phyloP scores from a whole-genome alignment of 64 coral and sea anemone species.

The Orbicella faveolata region DNA sequence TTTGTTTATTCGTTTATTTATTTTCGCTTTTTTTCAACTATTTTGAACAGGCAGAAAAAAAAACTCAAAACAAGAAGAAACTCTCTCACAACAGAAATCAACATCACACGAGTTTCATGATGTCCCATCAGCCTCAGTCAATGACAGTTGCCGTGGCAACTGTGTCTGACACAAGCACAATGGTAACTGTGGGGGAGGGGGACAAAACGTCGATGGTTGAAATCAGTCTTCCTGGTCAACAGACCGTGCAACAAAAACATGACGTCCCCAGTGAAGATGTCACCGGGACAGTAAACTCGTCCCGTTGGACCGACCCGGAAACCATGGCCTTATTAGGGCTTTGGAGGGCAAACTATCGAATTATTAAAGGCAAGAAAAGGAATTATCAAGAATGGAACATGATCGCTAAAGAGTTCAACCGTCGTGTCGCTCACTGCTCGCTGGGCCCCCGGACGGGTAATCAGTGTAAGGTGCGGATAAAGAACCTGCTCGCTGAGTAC shows the following conservation, averaged over 20 bases:
- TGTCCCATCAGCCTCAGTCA: neutral
- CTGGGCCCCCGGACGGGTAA: conserved; percentile 79
- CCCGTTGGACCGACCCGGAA: conserved; percentile 82
- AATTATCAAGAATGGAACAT: conserved; percentile 91
- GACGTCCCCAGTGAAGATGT: neutral
- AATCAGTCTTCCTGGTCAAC: neutral
- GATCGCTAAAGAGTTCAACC: conserved; percentile 85
- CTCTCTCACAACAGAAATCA: neutral
- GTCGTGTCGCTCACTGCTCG: conserved; percentile 41
- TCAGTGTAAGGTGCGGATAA: conserved; percentile 91
- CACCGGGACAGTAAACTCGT: conserved; percentile 59
- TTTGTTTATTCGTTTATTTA: too few relatives aligned
- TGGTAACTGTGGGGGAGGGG: conserved; percentile 8
- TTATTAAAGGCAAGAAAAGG: conserved; percentile 69
- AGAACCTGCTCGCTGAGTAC: conserved; percentile 84
- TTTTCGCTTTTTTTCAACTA: too few relatives aligned
- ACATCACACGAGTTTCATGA: neutral
- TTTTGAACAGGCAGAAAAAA: neutral
- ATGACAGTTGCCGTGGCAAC: conserved; percentile 10
- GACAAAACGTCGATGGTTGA: neutral
- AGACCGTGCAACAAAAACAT: neutral
- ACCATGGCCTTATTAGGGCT: conserved; percentile 67
- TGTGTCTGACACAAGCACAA: conserved; percentile 4
- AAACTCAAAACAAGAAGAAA: neutral
- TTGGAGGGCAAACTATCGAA: conserved; percentile 78